Conservation (phyloP, 2,113 vertebrate species). For the Vicugna pacos region DNA sequence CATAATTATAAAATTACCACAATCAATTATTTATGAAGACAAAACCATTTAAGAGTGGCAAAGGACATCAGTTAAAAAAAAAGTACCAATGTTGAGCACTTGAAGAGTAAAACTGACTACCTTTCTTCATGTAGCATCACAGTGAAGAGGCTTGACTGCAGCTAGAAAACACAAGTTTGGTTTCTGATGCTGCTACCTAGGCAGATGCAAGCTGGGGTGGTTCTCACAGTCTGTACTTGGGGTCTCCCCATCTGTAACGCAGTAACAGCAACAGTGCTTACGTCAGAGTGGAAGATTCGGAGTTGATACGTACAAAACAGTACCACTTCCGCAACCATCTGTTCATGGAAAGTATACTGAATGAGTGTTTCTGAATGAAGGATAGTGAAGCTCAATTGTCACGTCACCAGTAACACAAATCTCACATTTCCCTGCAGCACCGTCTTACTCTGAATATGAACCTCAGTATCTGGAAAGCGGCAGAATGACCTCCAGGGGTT, state of each 20-base stretch:
- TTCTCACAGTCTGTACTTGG: not conserved
- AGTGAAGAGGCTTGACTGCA: not conserved
- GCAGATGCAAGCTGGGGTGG: not conserved
- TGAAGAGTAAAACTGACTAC: not conserved
- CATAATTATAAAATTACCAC: not conserved
- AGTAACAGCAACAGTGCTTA: not conserved
- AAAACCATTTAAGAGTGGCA: not conserved
- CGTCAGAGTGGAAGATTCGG: not conserved
- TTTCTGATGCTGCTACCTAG: not conserved
- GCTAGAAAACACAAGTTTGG: not conserved
- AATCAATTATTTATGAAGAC: not conserved
- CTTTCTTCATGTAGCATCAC: not conserved
- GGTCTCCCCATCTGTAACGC: not conserved
- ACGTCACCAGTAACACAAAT: not conserved
- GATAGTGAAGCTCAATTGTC: not conserved
- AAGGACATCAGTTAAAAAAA: not conserved
- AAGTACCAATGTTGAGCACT: not conserved
- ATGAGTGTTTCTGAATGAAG: not conserved
- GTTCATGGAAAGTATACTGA: not conserved
- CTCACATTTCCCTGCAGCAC: not conserved
- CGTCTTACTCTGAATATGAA: too few species aligned
- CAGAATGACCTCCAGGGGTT: not conserved
- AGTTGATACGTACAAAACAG: not conserved
- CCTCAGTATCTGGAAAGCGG: not conserved
- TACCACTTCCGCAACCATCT: not conserved